Conservation (phyloP, 2,888 invertebrate species). For the Drosophila tripunctata region DNA sequence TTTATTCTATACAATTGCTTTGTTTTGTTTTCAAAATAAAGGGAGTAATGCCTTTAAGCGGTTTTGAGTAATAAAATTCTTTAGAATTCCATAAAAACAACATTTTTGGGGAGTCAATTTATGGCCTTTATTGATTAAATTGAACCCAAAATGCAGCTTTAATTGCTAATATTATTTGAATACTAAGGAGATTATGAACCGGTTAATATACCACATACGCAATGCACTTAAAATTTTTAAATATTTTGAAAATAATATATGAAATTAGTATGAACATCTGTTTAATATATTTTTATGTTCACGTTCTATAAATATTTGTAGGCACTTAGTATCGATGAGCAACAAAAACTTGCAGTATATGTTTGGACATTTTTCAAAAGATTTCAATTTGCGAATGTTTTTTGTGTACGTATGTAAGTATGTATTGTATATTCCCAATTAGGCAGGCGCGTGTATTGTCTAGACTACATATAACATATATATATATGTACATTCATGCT, state of each 20-base stretch:
- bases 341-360: not conserved
- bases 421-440: conserved; percentile 5
- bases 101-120: not conserved
- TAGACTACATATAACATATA: conserved; percentile 8
- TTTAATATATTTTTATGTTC: not conserved
- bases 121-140: not conserved
- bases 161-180: not conserved
- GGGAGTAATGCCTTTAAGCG: not conserved
- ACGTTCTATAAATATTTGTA: too few species aligned
- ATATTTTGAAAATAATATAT: not conserved
- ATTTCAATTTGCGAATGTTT: not conserved
- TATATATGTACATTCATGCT: not conserved
- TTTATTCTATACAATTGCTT: not conserved
- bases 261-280: too few species aligned
- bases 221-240: not conserved
- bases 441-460: conserved; percentile 3
- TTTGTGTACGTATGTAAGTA: too few species aligned
- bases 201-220: not conserved
- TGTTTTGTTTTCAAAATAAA: too few species aligned
- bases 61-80: not conserved
- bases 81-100: not conserved
- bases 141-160: not conserved
- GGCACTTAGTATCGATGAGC: too few species aligned
- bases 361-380: conserved; percentile 2
- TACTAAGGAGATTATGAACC: not conserved